Evolutionary conservation across 2,888 invertebrate genomes (phyloP), one percentile per base, ranked within the genome.

Genomic region (Artemia sp.): DNA sequence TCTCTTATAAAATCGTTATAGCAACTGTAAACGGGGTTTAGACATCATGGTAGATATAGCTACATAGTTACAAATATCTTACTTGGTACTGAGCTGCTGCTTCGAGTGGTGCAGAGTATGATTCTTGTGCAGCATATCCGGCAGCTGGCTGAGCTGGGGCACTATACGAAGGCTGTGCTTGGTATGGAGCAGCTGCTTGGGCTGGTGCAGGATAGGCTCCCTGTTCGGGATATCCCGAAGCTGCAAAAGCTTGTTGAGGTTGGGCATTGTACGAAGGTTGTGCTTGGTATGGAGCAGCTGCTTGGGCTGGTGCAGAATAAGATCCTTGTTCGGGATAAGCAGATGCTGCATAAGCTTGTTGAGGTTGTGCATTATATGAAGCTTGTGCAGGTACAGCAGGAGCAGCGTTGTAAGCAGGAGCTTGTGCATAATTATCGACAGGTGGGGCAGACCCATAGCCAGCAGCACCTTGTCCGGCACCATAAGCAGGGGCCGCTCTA

Each of bases 401-500:
- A 19, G 64, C 14, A 58, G 64, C 58, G 8, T n/a, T n/a, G n/a
- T n/a, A n/a, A 14, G 58, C 64, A 19, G 64, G 64, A 10, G 64
- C 64, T n/a, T n/a, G 14, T 58, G 64, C 64, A 24, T 58, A 58
- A 24, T n/a, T 8, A 58, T n/a, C 14, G 9, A 24, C 64, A 58
- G 64, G 64, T 58, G 64, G 64, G 64, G 64, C 64, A 24, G 64
- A n/a, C 24, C 64, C 38, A 38, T 38, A 38, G 38, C 38, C 38
- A 38, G 38, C 38, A 5, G 38, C 38, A 38, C 38, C 38, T 38
- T 38, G 38, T 38, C 38, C 38, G 6, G 38, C 38, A 38, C 38
- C 64, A 58, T 58, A 58, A 24, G 9, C 64, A 58, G 64, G 64
- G 64, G 64, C 64, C n/a, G 64, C 64, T 58, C 64, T 58, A 24